Evolutionary conservation across 2,888 invertebrate genomes (phyloP).

Genomic region (Leucozona laternaria): DNA sequence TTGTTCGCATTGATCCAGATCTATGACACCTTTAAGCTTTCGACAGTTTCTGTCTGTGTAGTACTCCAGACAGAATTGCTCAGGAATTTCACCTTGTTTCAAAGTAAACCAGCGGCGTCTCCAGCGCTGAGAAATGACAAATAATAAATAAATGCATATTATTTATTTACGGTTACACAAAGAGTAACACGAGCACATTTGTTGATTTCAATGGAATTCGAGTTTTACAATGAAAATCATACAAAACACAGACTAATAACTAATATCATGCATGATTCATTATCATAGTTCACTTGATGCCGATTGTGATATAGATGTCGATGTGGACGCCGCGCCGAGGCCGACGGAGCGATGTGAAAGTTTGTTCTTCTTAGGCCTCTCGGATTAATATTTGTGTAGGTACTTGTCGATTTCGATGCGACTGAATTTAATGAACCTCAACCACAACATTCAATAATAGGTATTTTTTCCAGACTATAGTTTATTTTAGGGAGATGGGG

Average conservation of each 20-base stretch:
- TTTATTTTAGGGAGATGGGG: background rate
- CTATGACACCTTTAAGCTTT: slow-evolving; percentile 94
- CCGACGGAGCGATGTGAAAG: slow-evolving; percentile 9
- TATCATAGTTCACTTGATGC: slow-evolving; percentile 26
- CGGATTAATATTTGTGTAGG: background rate
- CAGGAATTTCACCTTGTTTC: slow-evolving; percentile 95
- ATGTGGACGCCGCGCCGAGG: background rate
- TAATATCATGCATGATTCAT: slow-evolving; percentile 56
- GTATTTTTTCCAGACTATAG: background rate
- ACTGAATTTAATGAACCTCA: background rate
- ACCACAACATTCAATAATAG: background rate
- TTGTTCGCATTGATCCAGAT: slow-evolving; percentile 98
- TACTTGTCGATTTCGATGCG: background rate
- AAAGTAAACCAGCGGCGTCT: slow-evolving; percentile 97
- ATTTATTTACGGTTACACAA: slow-evolving; percentile 11
- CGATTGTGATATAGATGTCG: background rate
- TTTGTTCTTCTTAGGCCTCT: background rate
- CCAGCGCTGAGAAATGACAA: slow-evolving; percentile 90
- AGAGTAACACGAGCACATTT: slow-evolving; percentile 21
- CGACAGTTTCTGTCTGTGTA: slow-evolving; percentile 94
- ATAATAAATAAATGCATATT: slow-evolving; percentile 13
- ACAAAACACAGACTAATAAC: slow-evolving; percentile 11
- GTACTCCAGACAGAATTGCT: slow-evolving; percentile 96
- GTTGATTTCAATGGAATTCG: slow-evolving; percentile 34
- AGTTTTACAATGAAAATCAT: slow-evolving; percentile 17